Evolutionary conservation across 2,888 invertebrate species (phyloP), one percentile per base, ranked within the genome.

Genomic region (Hermaeophaga mercurialis): DNA sequence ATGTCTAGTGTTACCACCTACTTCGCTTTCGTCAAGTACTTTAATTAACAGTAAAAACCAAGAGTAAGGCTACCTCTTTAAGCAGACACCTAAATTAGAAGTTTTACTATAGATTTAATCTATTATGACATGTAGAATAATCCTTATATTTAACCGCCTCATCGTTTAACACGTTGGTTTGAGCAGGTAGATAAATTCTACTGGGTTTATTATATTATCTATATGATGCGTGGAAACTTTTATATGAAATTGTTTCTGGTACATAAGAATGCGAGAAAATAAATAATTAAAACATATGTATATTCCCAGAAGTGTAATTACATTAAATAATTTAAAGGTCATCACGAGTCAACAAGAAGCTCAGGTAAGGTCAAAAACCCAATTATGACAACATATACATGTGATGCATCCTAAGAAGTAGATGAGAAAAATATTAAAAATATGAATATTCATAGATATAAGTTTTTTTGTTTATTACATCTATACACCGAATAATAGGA

Each of bases 271-370:
- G 55, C 55, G 36, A 41, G 55, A 55, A 48, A 55, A 55, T 44
- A 68, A 69, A 66, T 69, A 70, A 70, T 69, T 66, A 70, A 71
- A 70, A 69, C 66, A 68, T 69, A 66, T 69, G 56, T 58, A 56
- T 54, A 69, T 71, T 69, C 70, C 65, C 69, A 68, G 70, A 71
- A 71, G 62, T 66, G 66, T 70, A 71, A 71, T 71, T 71, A 69
- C 63, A 66, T 69, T 67, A 71, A 71, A 71, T 72, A 72, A 72
- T 70, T 72, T 71, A 71, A 70, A 71, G 72, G 72, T 72, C 70
- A 70, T 62, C 62, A 61, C 65, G 63, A 70, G 69, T 69, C 70
- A 69, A 67, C 69, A 66, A 65, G 63, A 62, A 68, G 66, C 67
- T 66, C 66, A 68, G 65, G 67, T 66, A 65, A 65, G 71, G 70